These are phyloP conservation scores for Melanaphis sacchari DNA, from an alignment of 1,140 invertebrate species.

Conservation along the genomic window DNA sequence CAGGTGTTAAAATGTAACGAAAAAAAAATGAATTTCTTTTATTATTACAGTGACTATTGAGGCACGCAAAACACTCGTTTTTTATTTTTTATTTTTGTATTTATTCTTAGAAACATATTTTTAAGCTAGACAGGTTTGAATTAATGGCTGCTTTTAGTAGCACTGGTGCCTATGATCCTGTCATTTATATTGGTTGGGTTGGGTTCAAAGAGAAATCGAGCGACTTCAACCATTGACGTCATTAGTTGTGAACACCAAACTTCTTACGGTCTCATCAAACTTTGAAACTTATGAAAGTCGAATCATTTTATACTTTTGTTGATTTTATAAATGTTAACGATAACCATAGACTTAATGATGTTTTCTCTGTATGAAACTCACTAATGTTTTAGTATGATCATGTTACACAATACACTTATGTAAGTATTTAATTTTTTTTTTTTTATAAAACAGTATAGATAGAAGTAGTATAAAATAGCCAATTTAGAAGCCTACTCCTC, in stretches of 20 bases:
- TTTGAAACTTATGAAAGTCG: background rate
- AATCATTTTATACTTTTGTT: conserved; percentile 1
- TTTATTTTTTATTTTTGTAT: conserved; percentile 6
- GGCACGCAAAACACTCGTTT: conserved; percentile 29
- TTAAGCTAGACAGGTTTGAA: conserved; percentile 12
- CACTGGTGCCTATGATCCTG: background rate
- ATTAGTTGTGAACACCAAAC: conserved; percentile 4
- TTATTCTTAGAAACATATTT: background rate
- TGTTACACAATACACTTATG: background rate
- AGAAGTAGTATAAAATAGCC: too few relatives aligned
- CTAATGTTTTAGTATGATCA: background rate
- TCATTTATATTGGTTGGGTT: conserved; percentile 8
- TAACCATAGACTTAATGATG: background rate
- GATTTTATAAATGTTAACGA: background rate
- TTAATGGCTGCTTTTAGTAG: conserved; percentile 48
- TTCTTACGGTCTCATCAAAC: background rate
- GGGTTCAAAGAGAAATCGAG: background rate
- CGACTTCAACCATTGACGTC: conserved; percentile 24
- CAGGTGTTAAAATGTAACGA: background rate
- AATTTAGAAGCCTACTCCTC: too few relatives aligned
- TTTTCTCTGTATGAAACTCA: background rate
- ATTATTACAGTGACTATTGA: background rate
- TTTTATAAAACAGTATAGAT: background rate
- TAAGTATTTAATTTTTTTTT: background rate
- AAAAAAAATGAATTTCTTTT: background rate